Base-by-base conservation (phyloP, 2,797 vertebrate species). In the Pipistrellus nathusii region DNA sequence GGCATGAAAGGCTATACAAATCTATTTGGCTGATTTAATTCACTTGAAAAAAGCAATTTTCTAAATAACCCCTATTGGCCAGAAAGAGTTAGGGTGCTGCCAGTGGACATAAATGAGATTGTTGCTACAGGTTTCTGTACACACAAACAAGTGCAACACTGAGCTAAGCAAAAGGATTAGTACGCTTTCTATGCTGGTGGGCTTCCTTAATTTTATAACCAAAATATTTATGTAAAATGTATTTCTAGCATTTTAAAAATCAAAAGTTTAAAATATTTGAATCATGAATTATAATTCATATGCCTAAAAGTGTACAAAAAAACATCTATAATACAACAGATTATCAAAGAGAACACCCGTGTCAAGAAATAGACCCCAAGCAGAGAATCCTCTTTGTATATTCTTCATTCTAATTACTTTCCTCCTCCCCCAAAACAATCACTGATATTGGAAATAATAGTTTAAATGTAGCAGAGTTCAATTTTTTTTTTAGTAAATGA, bases 41-140 rank as follows among this genome's bases (percentile, higher is more conserved):
- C 85, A 95, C 17, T 72, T 53, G 48, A 76, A 85, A 94, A 93
- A 51, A 64, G 48, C 73, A 86, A 94, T 92, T 95, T 94, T 72
- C 86, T 78, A 87, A 86, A 88, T 78, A 68, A 85, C 27, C 72
- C 68, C 41, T 87, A 18, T 32, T 92, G 86, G 62, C 57, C 57
- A 84, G 21, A 80, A 84, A 90, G 66, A 92, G 44, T 53, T 80
- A 69, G 86, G 59, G 21, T 62, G 46, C 51, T 95, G 57, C 89
- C 94, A 94, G 27, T 87, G 48, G 75, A 80, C 17, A 66, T 85
- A 73, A 59, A 59, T 44, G 41, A 23, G 23, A 77, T 53, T 7
- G 21, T 91, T 73, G 41, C 46, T 62, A n/a, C 5, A 46, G 35
- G 0, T 78, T 86, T 92, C 53, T 35, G 55, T 27, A 44, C 7